Evolutionary conservation across 2,797 vertebrate species (phyloP).

Genomic region (Myotis planiceps): DNA sequence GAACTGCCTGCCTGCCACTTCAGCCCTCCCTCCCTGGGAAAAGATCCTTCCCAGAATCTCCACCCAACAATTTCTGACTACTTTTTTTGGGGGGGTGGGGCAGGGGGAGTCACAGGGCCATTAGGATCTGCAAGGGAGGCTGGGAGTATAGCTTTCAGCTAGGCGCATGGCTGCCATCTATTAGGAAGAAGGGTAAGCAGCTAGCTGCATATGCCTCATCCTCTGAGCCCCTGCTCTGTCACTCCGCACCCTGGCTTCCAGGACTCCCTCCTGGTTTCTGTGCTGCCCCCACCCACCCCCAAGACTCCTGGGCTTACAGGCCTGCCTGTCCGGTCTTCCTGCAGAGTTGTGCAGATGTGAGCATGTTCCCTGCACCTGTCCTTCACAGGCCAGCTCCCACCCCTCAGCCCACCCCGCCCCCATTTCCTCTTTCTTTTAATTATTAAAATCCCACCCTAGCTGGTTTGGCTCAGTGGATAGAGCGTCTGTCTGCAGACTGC

Average conservation of each 20-base stretch:
- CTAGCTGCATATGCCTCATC: background rate
- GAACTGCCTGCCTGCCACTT: background rate
- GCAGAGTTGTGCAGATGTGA: background rate
- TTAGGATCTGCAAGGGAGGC: background rate
- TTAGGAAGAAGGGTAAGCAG: background rate
- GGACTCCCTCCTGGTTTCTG: background rate
- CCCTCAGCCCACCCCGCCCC: background rate
- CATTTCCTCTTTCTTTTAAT: background rate
- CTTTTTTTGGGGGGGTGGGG: background rate
- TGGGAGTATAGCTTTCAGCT: background rate
- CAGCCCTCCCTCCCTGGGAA: background rate
- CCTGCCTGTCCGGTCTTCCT: background rate
- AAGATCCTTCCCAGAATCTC: background rate
- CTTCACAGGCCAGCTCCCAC: background rate
- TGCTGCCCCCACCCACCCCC: background rate
- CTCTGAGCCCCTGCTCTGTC: background rate
- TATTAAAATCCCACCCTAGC: background rate
- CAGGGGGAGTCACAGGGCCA: background rate
- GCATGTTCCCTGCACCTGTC: background rate
- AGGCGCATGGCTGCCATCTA: background rate
- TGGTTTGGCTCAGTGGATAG: too few species aligned
- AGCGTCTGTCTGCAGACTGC: too few species aligned
- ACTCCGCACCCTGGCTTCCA: accelerated
- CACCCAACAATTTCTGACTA: background rate
- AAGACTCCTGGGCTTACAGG: background rate